Evolutionary conservation across 2,113 vertebrate species (phyloP).

Genomic region (Oryzias melastigma): DNA sequence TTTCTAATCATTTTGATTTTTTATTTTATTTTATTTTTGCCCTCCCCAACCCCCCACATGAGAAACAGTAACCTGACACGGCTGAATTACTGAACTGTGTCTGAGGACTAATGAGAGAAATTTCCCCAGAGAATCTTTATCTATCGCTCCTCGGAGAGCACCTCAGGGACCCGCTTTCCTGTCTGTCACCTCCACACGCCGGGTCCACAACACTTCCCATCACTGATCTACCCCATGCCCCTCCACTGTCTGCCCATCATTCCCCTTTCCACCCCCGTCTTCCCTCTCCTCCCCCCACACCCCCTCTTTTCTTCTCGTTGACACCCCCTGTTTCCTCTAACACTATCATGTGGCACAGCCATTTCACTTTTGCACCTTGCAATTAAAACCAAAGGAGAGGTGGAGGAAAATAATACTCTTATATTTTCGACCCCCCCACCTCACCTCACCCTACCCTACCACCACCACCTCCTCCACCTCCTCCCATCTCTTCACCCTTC

Average conservation of each 20-base stretch:
- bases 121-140: conserved; percentile 94
- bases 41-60: conserved; percentile 77
- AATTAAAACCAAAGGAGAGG: conserved; percentile 91
- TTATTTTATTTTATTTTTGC: conserved; percentile 11
- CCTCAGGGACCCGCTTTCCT: conserved; percentile 87
- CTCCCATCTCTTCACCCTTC: conserved; percentile 4
- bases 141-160: conserved; percentile 89
- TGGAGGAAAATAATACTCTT: conserved; percentile 59
- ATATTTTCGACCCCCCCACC: conserved; percentile 14
- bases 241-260: conserved; percentile 85
- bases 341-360: conserved; percentile 88
- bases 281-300: conserved; percentile 48
- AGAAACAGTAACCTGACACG: conserved; percentile 90
- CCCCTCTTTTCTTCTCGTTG: conserved; percentile 80
- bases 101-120: conserved; percentile 97
- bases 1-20: conserved; percentile 56
- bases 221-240: conserved; percentile 57
- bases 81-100: conserved; percentile 96
- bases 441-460: not conserved
- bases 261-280: conserved; percentile 63
- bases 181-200: conserved; percentile 87
- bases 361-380: conserved; percentile 97
- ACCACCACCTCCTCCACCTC: not conserved
- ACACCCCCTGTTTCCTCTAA: conserved; percentile 88
- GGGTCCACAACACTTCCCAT: conserved; percentile 48